Conservation (phyloP, 2,113 vertebrate genomes). For the Dasyprocta punctata region DNA sequence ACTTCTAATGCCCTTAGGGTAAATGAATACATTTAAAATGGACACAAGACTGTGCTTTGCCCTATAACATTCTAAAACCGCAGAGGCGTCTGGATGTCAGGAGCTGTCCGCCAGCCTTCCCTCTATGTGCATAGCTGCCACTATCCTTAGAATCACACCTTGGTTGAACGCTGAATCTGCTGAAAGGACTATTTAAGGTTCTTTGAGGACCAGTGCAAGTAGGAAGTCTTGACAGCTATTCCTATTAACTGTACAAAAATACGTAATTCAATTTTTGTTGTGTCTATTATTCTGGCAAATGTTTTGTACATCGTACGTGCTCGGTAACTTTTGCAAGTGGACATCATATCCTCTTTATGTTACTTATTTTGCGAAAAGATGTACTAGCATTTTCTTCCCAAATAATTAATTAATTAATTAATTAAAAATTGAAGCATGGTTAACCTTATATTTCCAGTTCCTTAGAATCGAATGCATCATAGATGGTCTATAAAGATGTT, state of each 20-base stretch:
- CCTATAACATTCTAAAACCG: background rate
- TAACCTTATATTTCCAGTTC: background rate
- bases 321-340: background rate
- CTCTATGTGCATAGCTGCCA: background rate
- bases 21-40: background rate
- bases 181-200: background rate
- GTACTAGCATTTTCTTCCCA: background rate
- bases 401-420: background rate
- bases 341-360: background rate
- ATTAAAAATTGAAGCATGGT: conserved; percentile 27
- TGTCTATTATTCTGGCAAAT: background rate
- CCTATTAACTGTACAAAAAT: background rate
- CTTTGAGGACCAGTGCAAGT: background rate
- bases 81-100: background rate
- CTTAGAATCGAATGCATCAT: background rate
- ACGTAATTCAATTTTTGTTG: background rate
- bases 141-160: background rate
- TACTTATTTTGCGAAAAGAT: background rate
- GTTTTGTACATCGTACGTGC: background rate
- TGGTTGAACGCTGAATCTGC: background rate
- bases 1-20: background rate
- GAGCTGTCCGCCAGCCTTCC: background rate
- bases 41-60: background rate
- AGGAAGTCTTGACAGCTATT: background rate
- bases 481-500: background rate